phyloP scores from a whole-genome alignment of 2,113 vertebrate species.

The Tachysurus vachellii region DNA sequence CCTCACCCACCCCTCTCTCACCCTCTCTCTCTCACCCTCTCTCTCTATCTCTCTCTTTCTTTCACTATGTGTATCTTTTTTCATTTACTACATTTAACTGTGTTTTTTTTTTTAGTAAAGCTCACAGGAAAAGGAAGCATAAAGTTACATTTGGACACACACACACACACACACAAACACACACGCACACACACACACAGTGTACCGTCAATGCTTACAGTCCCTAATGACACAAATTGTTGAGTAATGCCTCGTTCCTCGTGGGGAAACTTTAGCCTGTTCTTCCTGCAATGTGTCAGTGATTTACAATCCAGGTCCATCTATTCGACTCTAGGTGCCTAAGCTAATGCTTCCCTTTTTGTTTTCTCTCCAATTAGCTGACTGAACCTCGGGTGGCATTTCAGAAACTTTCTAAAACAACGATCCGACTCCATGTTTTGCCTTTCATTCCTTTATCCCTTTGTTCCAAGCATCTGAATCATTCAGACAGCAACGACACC shows the following conservation, averaged over 20 bases:
- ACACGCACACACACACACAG: background rate
- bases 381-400: conserved; percentile 9
- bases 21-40: no score
- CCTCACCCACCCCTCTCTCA: no score
- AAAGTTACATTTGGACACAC: background rate
- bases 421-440: background rate
- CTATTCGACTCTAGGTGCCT: background rate
- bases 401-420: conserved; percentile 7
- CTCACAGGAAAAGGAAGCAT: background rate
- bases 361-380: conserved; percentile 27
- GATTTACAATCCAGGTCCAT: background rate
- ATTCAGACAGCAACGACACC: conserved; percentile 13
- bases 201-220: background rate
- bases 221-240: background rate
- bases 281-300: background rate
- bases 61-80: background rate
- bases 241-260: background rate
- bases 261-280: background rate
- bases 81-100: background rate
- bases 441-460: background rate
- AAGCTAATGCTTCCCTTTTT: background rate
- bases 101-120: background rate
- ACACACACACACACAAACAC: background rate
- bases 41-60: no score
- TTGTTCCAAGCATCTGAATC: conserved; percentile 15